Evolutionary conservation across 2,888 invertebrate genomes (phyloP).

Genomic region (Mongoloraphidia duomilia): DNA sequence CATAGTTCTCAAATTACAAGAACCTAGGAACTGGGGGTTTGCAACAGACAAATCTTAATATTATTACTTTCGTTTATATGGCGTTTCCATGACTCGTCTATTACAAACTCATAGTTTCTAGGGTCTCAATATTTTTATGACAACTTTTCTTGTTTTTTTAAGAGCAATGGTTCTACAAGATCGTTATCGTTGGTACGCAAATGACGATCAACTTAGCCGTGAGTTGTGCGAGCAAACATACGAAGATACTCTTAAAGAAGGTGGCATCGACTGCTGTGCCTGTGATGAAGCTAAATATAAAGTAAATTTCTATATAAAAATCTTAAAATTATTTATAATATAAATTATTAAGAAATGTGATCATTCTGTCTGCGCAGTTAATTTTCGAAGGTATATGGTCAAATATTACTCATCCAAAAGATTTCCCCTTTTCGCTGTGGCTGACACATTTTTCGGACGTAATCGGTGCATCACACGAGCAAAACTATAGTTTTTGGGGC

Average conservation of each 20-base stretch:
- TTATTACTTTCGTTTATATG: not conserved
- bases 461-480: conserved; percentile 85
- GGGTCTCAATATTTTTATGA: not conserved
- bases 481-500: conserved; percentile 83
- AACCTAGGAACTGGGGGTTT: too few species aligned
- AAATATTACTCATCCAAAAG: conserved; percentile 85
- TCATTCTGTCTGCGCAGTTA: conserved; percentile 34
- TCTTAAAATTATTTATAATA: not conserved
- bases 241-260: conserved; percentile 40
- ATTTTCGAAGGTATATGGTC: conserved; percentile 93
- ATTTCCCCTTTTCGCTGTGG: conserved; percentile 84
- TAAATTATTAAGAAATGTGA: not conserved
- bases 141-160: conserved; percentile 12
- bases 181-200: conserved; percentile 71
- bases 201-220: conserved; percentile 68
- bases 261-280: conserved; percentile 64
- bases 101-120: too few species aligned
- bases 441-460: conserved; percentile 94
- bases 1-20: too few species aligned
- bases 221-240: conserved; percentile 67
- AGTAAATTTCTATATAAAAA: conserved; percentile 31
- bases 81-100: too few species aligned
- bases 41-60: not conserved
- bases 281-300: conserved; percentile 94
- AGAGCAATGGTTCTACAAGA: conserved; percentile 81